phyloP scores from a whole-genome alignment of 2,113 vertebrate species.

The Electrona antarctica region DNA sequence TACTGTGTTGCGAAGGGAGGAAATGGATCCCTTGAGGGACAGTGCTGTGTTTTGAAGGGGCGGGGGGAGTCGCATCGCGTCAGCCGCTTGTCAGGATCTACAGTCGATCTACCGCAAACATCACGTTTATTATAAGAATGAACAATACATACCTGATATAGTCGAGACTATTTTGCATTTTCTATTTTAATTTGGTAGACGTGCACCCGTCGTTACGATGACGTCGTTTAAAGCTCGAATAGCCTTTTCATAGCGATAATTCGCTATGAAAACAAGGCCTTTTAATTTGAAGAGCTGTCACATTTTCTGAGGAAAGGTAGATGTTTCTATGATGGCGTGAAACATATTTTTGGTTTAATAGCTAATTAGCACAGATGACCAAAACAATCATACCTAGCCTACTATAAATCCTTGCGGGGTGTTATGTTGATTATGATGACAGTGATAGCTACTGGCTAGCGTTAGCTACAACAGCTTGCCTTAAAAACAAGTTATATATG shows the following conservation, averaged over 20 bases:
- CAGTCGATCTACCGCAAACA: constrained; percentile 4
- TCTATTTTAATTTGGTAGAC: constrained; percentile 15
- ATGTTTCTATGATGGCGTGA: not conserved
- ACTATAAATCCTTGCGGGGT: no score
- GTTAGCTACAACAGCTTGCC: constrained; percentile 31
- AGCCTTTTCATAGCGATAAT: constrained; percentile 12
- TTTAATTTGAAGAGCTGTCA: constrained; percentile 29
- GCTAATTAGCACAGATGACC: no score
- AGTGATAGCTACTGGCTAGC: constrained; percentile 27
- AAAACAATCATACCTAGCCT: no score
- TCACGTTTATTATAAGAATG: constrained; percentile 6
- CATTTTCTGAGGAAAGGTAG: not conserved
- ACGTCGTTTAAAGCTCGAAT: constrained; percentile 23
- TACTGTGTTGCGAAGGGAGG: no score
- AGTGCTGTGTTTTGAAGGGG: not conserved
- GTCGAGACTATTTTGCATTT: constrained; percentile 5
- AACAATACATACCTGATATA: not conserved
- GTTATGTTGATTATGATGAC: no score
- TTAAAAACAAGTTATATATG: no score
- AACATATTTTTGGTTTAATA: not conserved
- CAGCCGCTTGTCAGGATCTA: constrained; percentile 9
- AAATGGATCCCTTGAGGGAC: no score
- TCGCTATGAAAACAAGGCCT: constrained; percentile 46
- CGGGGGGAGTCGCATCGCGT: constrained; percentile 18
- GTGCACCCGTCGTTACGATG: not conserved